Conservation (phyloP, 2,113 vertebrate genomes). For the Acinonyx jubatus region DNA sequence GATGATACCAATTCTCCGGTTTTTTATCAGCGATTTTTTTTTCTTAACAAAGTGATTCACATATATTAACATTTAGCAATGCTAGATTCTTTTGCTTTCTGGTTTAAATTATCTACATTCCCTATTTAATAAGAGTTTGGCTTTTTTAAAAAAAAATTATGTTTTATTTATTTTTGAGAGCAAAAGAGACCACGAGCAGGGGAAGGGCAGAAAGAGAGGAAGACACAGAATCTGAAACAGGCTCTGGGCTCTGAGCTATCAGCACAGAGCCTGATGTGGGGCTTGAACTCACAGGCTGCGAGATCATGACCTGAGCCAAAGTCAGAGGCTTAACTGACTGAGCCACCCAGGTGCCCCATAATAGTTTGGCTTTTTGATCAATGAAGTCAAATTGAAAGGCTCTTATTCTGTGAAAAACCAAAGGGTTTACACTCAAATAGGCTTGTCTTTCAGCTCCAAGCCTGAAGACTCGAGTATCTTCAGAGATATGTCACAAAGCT, state of each 20-base stretch:
- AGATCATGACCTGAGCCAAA: too few relatives aligned
- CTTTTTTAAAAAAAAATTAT: neutral
- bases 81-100: neutral
- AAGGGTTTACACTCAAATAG: slow-evolving; percentile 37
- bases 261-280: too few relatives aligned
- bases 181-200: too few relatives aligned
- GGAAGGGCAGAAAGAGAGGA: too few relatives aligned
- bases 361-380: neutral
- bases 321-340: too few relatives aligned
- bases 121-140: neutral
- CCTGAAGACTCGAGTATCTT: neutral
- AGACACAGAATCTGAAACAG: too few relatives aligned
- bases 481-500: neutral
- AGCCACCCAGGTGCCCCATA: neutral
- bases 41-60: neutral
- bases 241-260: too few relatives aligned
- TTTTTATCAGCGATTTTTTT: neutral
- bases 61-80: neutral
- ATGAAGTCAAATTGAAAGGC: slow-evolving; percentile 41
- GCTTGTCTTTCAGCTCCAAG: neutral
- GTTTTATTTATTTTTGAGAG: too few relatives aligned
- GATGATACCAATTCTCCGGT: neutral
- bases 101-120: neutral
- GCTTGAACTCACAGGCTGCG: too few relatives aligned
- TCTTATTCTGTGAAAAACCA: neutral